phyloP scores from a whole-genome alignment of 2,797 vertebrate genomes.

The Hafferia zeledoni region DNA sequence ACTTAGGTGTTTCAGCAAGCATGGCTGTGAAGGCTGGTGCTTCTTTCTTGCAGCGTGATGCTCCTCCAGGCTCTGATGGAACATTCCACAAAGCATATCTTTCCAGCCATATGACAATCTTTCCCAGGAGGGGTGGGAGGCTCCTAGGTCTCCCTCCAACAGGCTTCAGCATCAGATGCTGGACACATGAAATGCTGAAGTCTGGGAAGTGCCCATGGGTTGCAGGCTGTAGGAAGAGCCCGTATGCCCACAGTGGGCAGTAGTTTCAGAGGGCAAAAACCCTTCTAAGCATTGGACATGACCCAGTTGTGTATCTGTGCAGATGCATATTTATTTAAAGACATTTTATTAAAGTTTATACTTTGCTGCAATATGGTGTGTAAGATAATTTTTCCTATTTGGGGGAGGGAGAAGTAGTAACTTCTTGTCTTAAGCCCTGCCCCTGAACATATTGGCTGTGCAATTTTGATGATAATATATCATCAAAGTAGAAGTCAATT shows the following conservation, averaged over 20 bases:
- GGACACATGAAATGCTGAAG: not conserved
- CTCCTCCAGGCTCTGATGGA: not conserved
- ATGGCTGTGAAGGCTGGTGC: not conserved
- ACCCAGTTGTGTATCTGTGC: not conserved
- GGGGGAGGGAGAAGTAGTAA: accelerated
- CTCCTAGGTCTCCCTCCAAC: not conserved
- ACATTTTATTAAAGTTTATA: not conserved
- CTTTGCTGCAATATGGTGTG: not conserved
- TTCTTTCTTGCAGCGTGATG: not conserved
- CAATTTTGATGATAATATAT: not conserved
- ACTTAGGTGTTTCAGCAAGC: not conserved
- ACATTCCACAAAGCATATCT: accelerated
- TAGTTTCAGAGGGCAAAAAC: not conserved
- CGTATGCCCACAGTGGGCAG: not conserved
- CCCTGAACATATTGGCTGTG: not conserved
- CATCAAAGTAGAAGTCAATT: not conserved
- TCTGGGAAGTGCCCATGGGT: accelerated
- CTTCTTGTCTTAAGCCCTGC: not conserved
- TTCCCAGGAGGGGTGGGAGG: accelerated
- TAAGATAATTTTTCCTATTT: not conserved
- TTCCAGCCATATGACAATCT: accelerated
- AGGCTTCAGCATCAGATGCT: not conserved
- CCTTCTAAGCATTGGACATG: not conserved
- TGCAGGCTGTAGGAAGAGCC: not conserved
- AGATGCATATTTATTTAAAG: not conserved